phyloP scores from a whole-genome alignment of 2,888 invertebrate genomes.

The Polymixis lichenea region DNA sequence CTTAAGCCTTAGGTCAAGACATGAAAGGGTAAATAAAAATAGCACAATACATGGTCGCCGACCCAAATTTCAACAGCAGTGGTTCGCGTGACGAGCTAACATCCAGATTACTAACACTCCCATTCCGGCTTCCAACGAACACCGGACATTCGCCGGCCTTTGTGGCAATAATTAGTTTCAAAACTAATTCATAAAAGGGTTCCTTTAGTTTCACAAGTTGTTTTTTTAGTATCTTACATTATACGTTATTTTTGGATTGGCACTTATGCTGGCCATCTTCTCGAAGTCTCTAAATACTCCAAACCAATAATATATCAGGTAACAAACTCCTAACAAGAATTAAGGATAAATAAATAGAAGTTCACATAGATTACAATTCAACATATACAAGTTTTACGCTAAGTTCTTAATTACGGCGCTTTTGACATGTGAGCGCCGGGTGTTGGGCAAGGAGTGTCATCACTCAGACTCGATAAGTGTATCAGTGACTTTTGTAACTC shows the following conservation, averaged over 20 bases:
- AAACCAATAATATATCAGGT: constrained; percentile 62
- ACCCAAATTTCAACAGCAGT: constrained; percentile 60
- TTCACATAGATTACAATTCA: constrained; percentile 61
- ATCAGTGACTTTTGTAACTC: constrained; percentile 3
- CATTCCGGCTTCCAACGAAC: constrained; percentile 60
- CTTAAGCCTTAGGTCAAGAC: constrained; percentile 40
- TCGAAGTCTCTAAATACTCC: constrained; percentile 22
- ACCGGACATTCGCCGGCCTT: constrained; percentile 60
- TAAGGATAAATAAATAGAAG: constrained; percentile 64
- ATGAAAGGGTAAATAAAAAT: constrained; percentile 57
- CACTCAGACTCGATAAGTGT: not conserved
- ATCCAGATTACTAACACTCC: constrained; percentile 61
- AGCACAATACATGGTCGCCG: constrained; percentile 54
- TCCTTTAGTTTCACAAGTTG: constrained; percentile 21
- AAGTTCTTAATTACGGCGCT: constrained; percentile 31
- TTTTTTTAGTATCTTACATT: constrained; percentile 21
- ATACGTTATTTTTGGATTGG: constrained; percentile 50
- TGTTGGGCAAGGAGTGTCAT: not conserved
- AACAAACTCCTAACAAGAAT: constrained; percentile 66
- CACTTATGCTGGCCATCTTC: constrained; percentile 46
- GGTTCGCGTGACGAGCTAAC: constrained; percentile 60
- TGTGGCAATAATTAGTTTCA: constrained; percentile 46
- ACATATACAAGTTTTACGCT: constrained; percentile 44
- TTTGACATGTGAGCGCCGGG: not conserved
- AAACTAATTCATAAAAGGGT: constrained; percentile 51